Evolutionary conservation across 2,113 vertebrate species (phyloP).

Genomic region (Rattus rattus): DNA sequence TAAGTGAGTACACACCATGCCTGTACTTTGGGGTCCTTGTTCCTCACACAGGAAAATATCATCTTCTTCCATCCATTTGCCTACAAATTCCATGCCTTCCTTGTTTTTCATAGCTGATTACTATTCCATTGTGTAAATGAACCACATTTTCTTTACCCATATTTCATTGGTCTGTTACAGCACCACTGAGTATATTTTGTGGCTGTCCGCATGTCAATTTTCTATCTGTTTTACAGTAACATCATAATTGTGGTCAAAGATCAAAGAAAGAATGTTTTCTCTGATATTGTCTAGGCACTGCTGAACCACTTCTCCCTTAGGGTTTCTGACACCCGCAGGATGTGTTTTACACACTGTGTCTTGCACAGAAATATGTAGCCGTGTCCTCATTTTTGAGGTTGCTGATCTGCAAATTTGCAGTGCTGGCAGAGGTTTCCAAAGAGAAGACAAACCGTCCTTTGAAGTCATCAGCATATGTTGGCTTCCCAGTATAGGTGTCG

Average conservation of each 20-base stretch:
- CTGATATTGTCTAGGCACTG: too few relatives aligned
- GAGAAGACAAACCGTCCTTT: not conserved
- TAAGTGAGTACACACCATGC: too few relatives aligned
- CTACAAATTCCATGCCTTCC: too few relatives aligned
- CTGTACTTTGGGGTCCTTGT: too few relatives aligned
- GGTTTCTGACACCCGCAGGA: not conserved
- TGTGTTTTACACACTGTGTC: not conserved
- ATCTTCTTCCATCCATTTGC: too few relatives aligned
- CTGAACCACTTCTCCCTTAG: not conserved
- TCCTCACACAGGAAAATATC: too few relatives aligned
- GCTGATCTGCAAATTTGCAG: not conserved
- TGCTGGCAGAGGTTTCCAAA: not conserved
- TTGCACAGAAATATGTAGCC: not conserved
- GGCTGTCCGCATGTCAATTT: rapidly evolving
- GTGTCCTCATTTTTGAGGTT: not conserved
- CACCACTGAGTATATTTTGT: not conserved
- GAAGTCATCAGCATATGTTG: not conserved
- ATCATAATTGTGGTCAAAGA: not conserved
- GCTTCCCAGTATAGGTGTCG: not conserved
- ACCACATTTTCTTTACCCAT: too few relatives aligned
- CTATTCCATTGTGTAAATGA: too few relatives aligned
- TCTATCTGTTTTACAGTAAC: not conserved
- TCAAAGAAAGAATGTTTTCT: rapidly evolving
- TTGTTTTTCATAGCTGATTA: too few relatives aligned
- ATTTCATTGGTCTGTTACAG: too few relatives aligned